Evolutionary conservation across 1,140 invertebrate genomes (phyloP).

Genomic region (Drosophila pseudoobscura): DNA sequence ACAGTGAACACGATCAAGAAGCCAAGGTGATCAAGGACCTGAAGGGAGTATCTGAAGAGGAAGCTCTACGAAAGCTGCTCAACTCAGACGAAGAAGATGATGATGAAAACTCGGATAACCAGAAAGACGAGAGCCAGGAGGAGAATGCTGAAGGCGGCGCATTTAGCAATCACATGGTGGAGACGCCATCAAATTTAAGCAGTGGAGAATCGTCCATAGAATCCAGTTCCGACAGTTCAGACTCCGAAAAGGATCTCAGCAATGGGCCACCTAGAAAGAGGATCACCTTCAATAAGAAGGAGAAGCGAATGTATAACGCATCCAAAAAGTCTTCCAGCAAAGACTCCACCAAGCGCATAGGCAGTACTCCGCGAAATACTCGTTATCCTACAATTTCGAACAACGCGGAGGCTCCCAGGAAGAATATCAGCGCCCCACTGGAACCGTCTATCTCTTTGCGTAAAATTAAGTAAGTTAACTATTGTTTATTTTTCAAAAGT

Average conservation of each 20-base stretch:
- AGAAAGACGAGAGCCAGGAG: conserved; percentile 85
- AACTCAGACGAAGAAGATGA: conserved; percentile 95
- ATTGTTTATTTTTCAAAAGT: background rate
- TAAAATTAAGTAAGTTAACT: conserved; percentile 26
- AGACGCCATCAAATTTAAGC: conserved; percentile 83
- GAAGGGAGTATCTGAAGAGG: conserved; percentile 94
- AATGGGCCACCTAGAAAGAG: conserved; percentile 81
- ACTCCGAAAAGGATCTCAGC: conserved; percentile 85
- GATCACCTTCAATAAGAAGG: conserved; percentile 36
- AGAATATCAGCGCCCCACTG: conserved; percentile 84
- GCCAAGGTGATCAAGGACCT: conserved; percentile 88
- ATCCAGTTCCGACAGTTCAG: conserved; percentile 88
- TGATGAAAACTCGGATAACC: conserved; percentile 87
- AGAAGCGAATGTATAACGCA: conserved; percentile 60
- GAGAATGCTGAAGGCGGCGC: conserved; percentile 84
- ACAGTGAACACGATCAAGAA: conserved; percentile 89
- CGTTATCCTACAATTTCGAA: too few species aligned
- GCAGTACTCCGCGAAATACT: conserved; percentile 51
- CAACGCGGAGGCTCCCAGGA: conserved; percentile 25
- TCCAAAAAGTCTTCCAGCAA: conserved; percentile 53
- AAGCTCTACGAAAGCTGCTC: conserved; percentile 91
- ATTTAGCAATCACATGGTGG: conserved; percentile 86
- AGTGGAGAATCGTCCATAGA: conserved; percentile 87
- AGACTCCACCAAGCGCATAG: conserved; percentile 83
- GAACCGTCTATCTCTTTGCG: conserved; percentile 20